phyloP scores from a whole-genome alignment of 2,888 invertebrate species.

The Chrysolina oricalcia region DNA sequence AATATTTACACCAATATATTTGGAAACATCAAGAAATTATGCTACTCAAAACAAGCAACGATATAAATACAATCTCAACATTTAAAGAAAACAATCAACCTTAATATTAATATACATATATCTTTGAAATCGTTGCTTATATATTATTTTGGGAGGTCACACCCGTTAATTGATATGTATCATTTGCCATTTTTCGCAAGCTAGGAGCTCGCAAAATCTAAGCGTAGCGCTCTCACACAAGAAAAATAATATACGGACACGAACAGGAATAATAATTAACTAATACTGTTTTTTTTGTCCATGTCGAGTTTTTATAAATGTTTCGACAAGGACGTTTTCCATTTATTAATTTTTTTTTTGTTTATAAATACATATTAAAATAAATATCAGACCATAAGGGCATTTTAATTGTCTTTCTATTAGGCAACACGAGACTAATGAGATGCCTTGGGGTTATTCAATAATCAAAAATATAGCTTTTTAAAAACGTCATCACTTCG shows the following conservation, averaged over 20 bases:
- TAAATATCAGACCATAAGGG: slow-evolving; percentile 40
- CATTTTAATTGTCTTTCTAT: slow-evolving; percentile 26
- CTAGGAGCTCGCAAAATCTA: slow-evolving; percentile 42
- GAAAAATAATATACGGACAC: slow-evolving; percentile 33
- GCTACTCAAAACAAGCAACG: slow-evolving; percentile 35
- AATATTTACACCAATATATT: slow-evolving; percentile 43
- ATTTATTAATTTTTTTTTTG: slow-evolving; percentile 56
- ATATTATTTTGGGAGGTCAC: slow-evolving; percentile 40
- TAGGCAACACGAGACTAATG: background rate
- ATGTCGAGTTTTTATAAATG: slow-evolving; percentile 63
- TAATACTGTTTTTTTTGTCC: slow-evolving; percentile 61
- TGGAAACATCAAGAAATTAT: slow-evolving; percentile 37
- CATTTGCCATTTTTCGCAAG: slow-evolving; percentile 50
- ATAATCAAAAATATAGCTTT: background rate
- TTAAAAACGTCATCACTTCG: background rate
- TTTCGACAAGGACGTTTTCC: slow-evolving; percentile 55
- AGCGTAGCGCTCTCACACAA: slow-evolving; percentile 41
- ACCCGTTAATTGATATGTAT: slow-evolving; percentile 57
- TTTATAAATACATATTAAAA: slow-evolving; percentile 48
- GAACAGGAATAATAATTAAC: slow-evolving; percentile 38
- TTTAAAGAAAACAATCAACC: slow-evolving; percentile 33
- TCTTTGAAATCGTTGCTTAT: slow-evolving; percentile 51
- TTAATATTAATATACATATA: slow-evolving; percentile 32
- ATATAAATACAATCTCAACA: slow-evolving; percentile 32
- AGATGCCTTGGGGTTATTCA: background rate